Evolutionary conservation across 2,797 vertebrate genomes (phyloP), one percentile per base, ranked within the genome.

Genomic region (Brachymystax lenok): DNA sequence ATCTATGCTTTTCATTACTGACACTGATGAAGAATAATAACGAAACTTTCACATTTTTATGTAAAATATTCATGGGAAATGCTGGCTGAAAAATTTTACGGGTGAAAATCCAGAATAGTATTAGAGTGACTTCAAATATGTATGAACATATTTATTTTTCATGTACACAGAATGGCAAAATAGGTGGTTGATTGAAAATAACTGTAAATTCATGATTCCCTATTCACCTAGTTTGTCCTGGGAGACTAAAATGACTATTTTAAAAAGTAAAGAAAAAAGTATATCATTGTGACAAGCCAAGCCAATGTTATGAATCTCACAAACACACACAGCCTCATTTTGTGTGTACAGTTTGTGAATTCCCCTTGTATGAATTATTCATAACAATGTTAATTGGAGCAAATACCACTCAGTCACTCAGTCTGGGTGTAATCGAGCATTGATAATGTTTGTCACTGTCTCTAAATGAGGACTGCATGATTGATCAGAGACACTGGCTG

Each of bases 381-480:
- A 81, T 81, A 64, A 33, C 59, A 56, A 66, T 81, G 69, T 73
- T 78, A 78, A 81, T 78, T 78, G 71, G 79, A 68, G 67, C 46
- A 77, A 77, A 74, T 69, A 81, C 66, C 74, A 64, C 69, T 76
- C 59, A 63, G 59, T 63, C 68, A 19, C 63, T 70, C 73, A 74
- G 69, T 40, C 66, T 71, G 33, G n/a, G 77, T 77, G 59, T 69
- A 74, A 80, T 73, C 70, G 72, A 27, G 59, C 59, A 63, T 63
- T 63, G 21, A 63, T 21, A 63, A 63, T 24, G n/a, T 24, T 13
- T 52, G 8, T 6, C 52, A 33, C 8, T 21, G 59, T 16, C 30
- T 71, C 35, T 75, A 50, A 75, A 71, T 71, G 67, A n/a, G 33
- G 73, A 46, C 77, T 24, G 73, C 59, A 61, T 61, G 59, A 63